Evolutionary conservation across 2,888 invertebrate species (phyloP).

Genomic region (Loripinus fragilis): DNA sequence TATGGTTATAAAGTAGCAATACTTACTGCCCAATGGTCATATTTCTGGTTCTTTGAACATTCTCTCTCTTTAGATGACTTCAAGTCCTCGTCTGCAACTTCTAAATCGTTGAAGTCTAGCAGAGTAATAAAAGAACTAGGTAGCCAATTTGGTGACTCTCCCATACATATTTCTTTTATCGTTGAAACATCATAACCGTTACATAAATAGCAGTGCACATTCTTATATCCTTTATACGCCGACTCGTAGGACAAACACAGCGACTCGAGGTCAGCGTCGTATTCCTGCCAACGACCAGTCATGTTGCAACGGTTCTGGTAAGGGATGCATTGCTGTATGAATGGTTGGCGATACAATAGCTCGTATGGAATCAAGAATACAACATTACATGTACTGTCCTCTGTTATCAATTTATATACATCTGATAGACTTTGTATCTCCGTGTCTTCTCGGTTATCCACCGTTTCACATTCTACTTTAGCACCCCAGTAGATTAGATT

Average conservation of each 20-base stretch:
- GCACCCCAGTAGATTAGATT: not conserved
- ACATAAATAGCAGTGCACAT: conserved; percentile 48
- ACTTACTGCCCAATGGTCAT: not conserved
- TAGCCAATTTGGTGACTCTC: not conserved
- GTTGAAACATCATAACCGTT: conserved; percentile 25
- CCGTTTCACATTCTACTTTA: not conserved
- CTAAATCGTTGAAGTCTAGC: conserved; percentile 34
- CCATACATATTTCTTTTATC: not conserved
- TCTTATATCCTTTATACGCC: conserved; percentile 31
- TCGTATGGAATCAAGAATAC: not conserved
- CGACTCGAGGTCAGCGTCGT: conserved; percentile 27
- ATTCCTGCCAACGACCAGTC: conserved; percentile 39
- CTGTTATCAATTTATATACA: not conserved
- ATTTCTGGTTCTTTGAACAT: not conserved
- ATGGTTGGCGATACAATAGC: not conserved
- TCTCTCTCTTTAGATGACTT: not conserved
- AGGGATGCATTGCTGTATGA: not conserved
- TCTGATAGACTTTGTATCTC: not conserved
- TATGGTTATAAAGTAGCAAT: too few species aligned
- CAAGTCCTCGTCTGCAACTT: not conserved
- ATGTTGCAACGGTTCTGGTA: conserved; percentile 38
- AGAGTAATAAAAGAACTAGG: conserved; percentile 26
- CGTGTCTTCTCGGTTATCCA: not conserved
- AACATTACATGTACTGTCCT: not conserved
- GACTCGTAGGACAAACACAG: conserved; percentile 47